Evolutionary conservation across 2,797 vertebrate genomes (phyloP).

Genomic region (Hyperoplus lanceolatus): DNA sequence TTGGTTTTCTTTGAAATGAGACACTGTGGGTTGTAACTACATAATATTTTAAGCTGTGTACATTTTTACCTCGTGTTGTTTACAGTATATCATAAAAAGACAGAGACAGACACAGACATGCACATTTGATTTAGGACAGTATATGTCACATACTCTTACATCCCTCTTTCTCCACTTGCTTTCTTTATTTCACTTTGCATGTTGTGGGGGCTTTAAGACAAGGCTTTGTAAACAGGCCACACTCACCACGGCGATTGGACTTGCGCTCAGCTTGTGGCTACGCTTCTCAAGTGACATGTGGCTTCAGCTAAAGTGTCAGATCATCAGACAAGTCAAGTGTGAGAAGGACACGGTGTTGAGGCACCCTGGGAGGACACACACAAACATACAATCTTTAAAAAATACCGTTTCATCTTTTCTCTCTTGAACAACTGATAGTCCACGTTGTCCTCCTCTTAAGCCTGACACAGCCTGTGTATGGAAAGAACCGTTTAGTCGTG

Average conservation of each 20-base stretch:
- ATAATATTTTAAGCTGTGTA: not conserved
- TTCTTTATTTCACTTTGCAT: not conserved
- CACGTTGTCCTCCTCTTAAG: not conserved
- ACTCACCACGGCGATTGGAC: constrained; percentile 31
- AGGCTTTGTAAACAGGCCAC: constrained; percentile 29
- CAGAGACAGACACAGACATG: too few species aligned
- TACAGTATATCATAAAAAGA: not conserved
- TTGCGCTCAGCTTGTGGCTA: constrained; percentile 48
- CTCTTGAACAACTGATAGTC: not conserved
- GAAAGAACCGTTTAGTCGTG: not conserved
- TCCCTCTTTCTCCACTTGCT: not conserved
- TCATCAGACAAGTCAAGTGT: constrained; percentile 10
- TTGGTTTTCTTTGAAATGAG: not conserved
- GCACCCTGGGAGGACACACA: not conserved
- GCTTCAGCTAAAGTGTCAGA: not conserved
- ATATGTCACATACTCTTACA: not conserved
- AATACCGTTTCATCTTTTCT: not conserved
- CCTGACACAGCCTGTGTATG: not conserved
- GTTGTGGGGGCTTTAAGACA: constrained; percentile 10
- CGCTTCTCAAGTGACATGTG: constrained; percentile 22
- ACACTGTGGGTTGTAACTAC: not conserved
- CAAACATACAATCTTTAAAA: not conserved
- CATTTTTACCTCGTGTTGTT: not conserved
- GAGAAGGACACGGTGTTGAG: constrained; percentile 18
- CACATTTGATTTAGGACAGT: constrained; percentile 5